These are phyloP conservation scores for Drosophila hydei DNA, from an alignment of 1,140 invertebrate species.

Conservation along the genomic window DNA sequence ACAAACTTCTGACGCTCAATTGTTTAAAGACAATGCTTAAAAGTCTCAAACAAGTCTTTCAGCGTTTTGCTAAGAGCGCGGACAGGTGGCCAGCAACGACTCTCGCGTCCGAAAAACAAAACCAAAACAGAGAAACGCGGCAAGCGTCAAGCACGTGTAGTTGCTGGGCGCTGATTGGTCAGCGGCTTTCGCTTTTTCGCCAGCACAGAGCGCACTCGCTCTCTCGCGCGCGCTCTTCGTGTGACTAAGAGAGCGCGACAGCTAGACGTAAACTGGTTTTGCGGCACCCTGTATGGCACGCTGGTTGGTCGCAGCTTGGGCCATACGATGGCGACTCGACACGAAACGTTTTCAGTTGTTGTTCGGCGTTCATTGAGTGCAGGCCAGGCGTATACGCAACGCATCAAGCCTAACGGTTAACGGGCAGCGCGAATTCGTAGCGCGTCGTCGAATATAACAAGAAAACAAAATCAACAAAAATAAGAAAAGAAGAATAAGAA, in stretches of 20 bases:
- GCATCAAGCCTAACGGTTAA: conserved; percentile 44
- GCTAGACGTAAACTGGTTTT: conserved; percentile 48
- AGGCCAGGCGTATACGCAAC: conserved; percentile 62
- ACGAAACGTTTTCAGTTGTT: conserved; percentile 60
- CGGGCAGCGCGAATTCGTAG: conserved; percentile 22
- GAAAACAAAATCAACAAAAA: conserved; percentile 32
- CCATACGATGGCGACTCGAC: conserved; percentile 11
- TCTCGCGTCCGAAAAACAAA: conserved; percentile 25
- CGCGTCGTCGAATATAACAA: conserved; percentile 31
- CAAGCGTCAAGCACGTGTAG: conserved; percentile 71
- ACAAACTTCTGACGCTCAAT: conserved; percentile 15
- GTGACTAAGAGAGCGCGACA: conserved; percentile 23
- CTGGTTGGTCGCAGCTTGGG: conserved; percentile 11
- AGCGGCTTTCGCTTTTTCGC: conserved; percentile 74
- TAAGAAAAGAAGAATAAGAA: conserved; percentile 4
- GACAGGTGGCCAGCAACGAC: not conserved
- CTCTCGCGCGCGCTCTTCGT: conserved; percentile 17
- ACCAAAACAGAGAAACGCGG: conserved; percentile 77
- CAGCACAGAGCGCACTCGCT: conserved; percentile 11
- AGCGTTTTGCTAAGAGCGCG: conserved; percentile 4
- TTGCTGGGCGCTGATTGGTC: conserved; percentile 67
- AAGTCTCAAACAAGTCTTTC: conserved; percentile 14
- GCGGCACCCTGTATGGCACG: conserved; percentile 49
- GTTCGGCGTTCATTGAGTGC: conserved; percentile 72
- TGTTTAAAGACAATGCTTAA: conserved; percentile 13